These are phyloP conservation scores for Columba livia DNA, from an alignment of 2,113 vertebrate genomes.

Conservation along the genomic window DNA sequence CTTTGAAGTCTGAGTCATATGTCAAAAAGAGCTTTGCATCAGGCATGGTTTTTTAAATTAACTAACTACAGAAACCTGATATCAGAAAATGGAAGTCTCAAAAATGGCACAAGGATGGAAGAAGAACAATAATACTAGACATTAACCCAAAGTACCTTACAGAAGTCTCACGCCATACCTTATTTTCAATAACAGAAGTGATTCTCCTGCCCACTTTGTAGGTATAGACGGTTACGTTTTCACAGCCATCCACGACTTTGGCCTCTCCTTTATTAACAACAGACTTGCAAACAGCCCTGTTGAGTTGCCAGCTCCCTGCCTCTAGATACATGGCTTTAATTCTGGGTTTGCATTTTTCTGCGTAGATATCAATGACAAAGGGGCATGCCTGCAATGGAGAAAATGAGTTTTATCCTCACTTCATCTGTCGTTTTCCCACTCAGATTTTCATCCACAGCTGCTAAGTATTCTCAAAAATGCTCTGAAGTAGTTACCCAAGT, in stretches of 20 bases:
- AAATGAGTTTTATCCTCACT: not conserved
- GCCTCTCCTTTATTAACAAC: constrained; percentile 78
- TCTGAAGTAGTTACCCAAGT: not conserved
- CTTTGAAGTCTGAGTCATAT: not conserved
- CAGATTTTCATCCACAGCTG: not conserved
- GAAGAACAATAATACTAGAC: not conserved
- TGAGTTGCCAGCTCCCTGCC: constrained; percentile 79
- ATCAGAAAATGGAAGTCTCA: not conserved
- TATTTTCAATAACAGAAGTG: constrained; percentile 88
- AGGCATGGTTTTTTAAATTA: not conserved
- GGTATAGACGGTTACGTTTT: constrained; percentile 81
- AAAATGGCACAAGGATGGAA: not conserved
- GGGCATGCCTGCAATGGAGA: constrained; percentile 84
- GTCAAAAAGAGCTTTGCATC: not conserved
- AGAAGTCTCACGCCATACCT: constrained; percentile 73
- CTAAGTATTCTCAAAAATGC: not conserved
- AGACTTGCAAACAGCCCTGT: constrained; percentile 83
- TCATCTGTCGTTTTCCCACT: not conserved
- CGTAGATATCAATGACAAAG: constrained; percentile 82
- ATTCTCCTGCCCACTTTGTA: constrained; percentile 79
- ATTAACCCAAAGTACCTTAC: not conserved
- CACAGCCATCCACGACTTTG: constrained; percentile 78
- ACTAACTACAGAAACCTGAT: not conserved
- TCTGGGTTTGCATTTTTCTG: constrained; percentile 80
- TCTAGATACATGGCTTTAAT: constrained; percentile 80